Conservation (phyloP, 37 sponge, comb jelly and placozoan genomes). For the Corticium candelabrum region DNA sequence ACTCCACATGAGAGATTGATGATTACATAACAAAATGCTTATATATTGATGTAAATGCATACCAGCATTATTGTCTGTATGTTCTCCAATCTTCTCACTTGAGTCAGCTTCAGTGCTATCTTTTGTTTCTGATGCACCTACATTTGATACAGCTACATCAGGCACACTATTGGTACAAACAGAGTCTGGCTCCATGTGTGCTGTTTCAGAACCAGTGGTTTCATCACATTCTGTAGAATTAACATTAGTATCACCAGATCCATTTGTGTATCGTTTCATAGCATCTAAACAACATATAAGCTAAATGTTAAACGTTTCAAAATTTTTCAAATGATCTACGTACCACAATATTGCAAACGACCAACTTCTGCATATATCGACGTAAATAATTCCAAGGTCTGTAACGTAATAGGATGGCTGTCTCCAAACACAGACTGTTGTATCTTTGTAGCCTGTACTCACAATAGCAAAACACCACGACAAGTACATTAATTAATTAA, state of each 20-base stretch:
- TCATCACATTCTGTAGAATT: not conserved
- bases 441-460: not conserved
- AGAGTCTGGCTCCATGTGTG: too few species aligned
- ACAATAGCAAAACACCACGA: not conserved
- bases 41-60: too few species aligned
- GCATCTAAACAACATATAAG: not conserved
- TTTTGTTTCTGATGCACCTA: too few species aligned
- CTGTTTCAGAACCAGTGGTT: too few species aligned
- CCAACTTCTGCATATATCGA: not conserved
- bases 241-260: not conserved
- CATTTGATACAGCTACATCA: too few species aligned
- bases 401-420: not conserved
- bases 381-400: not conserved
- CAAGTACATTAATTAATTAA: not conserved
- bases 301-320: too few species aligned
- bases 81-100: too few species aligned
- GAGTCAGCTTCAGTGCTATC: too few species aligned
- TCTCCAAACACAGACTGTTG: conserved; percentile 1
- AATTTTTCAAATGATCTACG: not conserved
- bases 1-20: too few species aligned
- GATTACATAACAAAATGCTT: too few species aligned
- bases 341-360: not conserved
- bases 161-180: too few species aligned
- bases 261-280: not conserved
- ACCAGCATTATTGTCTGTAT: too few species aligned